Base-by-base conservation (phyloP, 2,113 vertebrate genomes). In the Chauna torquata region DNA sequence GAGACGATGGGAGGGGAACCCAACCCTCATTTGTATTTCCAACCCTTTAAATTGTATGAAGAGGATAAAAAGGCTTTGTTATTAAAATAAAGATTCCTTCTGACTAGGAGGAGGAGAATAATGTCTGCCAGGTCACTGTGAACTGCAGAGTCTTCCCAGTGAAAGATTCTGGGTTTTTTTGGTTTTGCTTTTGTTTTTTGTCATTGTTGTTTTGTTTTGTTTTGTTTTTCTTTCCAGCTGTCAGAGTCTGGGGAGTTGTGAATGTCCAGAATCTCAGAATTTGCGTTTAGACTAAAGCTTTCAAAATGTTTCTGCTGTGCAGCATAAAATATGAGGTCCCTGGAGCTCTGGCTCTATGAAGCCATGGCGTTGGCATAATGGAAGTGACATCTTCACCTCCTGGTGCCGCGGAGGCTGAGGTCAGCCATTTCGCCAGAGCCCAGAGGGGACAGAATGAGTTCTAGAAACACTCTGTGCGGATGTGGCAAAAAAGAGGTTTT, bases 361-460 rank as follows among this genome's bases (percentile, higher is more conserved):
- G 14, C 65, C 14, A 5, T 45, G 42, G 65, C 34, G 65, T 68
- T 68, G 42, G 22, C 25, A 1, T 3, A 40, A 38, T 16, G 50
- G 64, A 28, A 32, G 34, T 18, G 20, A 32, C 30, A 5, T 2
- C 17, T 59, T 42, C 6, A 2, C 42, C 45, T 65, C 9, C 22
- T 0, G 10, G 61, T 3, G 68, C 10, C 3, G 8, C 40, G 4
- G 8, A 32, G 44, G 32, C 54, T 2, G 3, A 45, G 44, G 16
- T 28, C 0, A 6, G 30, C n/a, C 0, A 0, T 47, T 66, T 42
- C 52, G 9, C 52, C 32, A 9, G 27, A 28, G 71, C 28, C 38
- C 30, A 18, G 49, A 52, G 44, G 87, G 49, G 25, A n/a, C 42
- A 24, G 57, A 10, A 13, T 2, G 3, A 47, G 19, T 38, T 49